Evolutionary conservation across 2,797 vertebrate genomes (phyloP), one percentile per base, ranked within the genome.

Genomic region (Tympanoctomys barrerae): DNA sequence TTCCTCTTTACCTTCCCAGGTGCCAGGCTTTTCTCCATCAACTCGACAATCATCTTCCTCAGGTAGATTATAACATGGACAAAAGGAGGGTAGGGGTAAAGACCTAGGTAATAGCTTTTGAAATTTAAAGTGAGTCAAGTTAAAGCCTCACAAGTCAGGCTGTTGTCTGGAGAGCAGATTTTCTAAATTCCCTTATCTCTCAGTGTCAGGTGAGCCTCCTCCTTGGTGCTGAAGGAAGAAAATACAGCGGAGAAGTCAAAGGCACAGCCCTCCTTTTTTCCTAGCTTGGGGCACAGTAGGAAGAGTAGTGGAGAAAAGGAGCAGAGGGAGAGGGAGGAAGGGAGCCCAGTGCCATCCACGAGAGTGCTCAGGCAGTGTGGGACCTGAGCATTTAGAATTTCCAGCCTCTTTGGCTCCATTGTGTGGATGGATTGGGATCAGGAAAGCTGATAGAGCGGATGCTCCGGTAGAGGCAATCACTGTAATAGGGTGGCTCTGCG

Each of bases 141-240:
- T 82, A 86, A 95, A 83, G 42, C 90, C 42, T 91, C 66, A 31
- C 54, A 95, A 95, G 77, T 82, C 86, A 84, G 73, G 42, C 54
- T 95, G 70, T 75, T 81, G 73, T 95, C 75, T 80, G 36, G 52
- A 89, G 93, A 96, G 64, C 70, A 89, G 90, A 86, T 96, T 97
- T 96, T 36, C 89, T 94, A 77, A 96, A 95, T 95, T 83, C 86
- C 81, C 62, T 94, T 94, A 80, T 94, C 92, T 96, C 26, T 79
- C 0, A 0, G 49, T n/a, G 75, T 92, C 95, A 97, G 91, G 92
- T 94, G 54, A 90, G 83, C 52, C 59, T 87, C 36, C 70, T 71
- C 31, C 66, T 77, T 5, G 2, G 73, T 28, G 42, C 22, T 26
- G n/a, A 52, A 71, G 78, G 62, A 88, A 95, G 93, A 92, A 94